phyloP scores from a whole-genome alignment of 2,113 vertebrate species.

The Urocolius indicus region DNA sequence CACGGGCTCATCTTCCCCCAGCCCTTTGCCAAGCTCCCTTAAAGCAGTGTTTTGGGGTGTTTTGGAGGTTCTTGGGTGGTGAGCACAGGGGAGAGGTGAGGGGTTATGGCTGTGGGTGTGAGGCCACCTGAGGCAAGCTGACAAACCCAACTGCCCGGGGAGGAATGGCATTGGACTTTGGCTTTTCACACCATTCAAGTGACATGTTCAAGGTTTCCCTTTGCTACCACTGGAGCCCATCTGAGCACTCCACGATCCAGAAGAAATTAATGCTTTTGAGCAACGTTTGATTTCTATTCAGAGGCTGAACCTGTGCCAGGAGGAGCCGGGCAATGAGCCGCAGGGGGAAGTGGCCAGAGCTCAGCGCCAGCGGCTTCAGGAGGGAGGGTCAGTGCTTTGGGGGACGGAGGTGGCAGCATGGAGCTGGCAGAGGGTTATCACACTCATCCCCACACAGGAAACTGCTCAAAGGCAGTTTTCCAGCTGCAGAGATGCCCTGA shows the following conservation, averaged over 20 bases:
- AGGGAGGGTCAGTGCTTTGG: background rate
- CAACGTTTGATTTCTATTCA: slow-evolving; percentile 8
- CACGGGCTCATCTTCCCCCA: fast-evolving
- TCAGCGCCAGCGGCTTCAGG: background rate
- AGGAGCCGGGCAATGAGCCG: background rate
- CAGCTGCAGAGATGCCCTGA: background rate
- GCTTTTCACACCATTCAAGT: background rate
- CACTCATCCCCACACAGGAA: background rate
- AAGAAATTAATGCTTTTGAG: slow-evolving; percentile 41
- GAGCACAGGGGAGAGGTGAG: background rate
- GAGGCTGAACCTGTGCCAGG: slow-evolving; percentile 7
- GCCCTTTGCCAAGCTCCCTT: background rate
- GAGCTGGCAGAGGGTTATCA: background rate
- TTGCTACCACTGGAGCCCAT: background rate
- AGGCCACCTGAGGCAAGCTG: no score
- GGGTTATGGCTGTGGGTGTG: background rate
- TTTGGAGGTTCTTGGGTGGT: background rate
- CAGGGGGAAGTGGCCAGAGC: background rate
- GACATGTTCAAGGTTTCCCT: background rate
- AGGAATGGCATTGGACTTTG: background rate
- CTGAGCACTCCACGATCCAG: background rate
- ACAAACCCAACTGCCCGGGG: background rate
- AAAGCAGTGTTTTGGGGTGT: background rate
- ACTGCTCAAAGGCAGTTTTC: background rate
- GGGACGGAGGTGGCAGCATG: background rate